phyloP scores from a whole-genome alignment of 2,797 vertebrate genomes.

The Jordanella pulchra region DNA sequence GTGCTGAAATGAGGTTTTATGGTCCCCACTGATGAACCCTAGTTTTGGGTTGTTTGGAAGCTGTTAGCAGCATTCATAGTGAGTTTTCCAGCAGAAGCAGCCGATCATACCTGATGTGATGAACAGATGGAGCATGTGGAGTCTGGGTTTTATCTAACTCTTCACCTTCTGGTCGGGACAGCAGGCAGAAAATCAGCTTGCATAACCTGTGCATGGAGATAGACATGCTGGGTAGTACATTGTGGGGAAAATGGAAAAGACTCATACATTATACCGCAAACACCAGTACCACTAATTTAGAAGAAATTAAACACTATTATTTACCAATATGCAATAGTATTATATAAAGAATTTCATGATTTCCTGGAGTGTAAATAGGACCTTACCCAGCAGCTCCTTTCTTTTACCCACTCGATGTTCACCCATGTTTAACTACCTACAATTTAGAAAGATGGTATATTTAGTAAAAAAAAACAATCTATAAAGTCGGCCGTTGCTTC shows the following conservation, averaged over 20 bases:
- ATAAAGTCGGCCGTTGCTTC: too few relatives aligned
- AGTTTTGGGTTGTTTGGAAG: conserved; percentile 53
- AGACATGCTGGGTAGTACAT: not conserved
- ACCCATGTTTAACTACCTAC: not conserved
- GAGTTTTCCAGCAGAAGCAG: conserved; percentile 54
- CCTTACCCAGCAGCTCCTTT: not conserved
- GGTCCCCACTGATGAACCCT: conserved; percentile 25
- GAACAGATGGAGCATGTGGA: conserved; percentile 65
- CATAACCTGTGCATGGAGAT: not conserved
- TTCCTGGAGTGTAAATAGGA: too few relatives aligned
- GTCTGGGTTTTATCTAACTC: conserved; percentile 22
- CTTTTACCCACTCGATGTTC: not conserved
- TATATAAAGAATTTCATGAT: too few relatives aligned
- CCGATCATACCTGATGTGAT: conserved; percentile 48
- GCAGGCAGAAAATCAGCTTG: conserved; percentile 24
- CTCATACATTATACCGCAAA: too few relatives aligned
- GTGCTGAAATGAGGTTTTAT: conserved; percentile 7
- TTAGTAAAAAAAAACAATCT: too few relatives aligned
- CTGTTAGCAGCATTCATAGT: conserved; percentile 43
- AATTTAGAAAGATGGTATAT: not conserved
- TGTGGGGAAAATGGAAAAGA: too few relatives aligned
- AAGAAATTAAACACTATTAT: not conserved
- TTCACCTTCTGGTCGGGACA: conserved; percentile 13
- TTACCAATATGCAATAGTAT: too few relatives aligned
- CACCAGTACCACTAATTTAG: not conserved